Evolutionary conservation across 2,888 invertebrate genomes (phyloP), one percentile per base, ranked within the genome.

Genomic region (Taphrorychus bicolor): DNA sequence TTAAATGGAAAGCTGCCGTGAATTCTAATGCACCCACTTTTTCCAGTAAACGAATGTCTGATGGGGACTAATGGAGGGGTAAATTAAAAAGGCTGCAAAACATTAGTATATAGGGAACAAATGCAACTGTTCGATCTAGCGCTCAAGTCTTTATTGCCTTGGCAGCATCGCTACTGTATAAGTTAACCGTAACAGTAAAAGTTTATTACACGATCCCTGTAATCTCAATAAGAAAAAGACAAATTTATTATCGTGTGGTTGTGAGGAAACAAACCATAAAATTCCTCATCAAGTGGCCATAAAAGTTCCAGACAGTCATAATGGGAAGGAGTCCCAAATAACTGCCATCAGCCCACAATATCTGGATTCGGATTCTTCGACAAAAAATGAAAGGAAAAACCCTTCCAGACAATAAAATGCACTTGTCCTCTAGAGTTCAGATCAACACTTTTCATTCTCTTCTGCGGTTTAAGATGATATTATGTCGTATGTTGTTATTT

Each of bases 321-420:
- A 62, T 54, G 53, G 62, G 56, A 62, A 62, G 52, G 52, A 32
- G 7, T 32, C 45, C 14, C 32, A 49, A 64, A 57, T 58, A 42
- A 42, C 52, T 54, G 48, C 9, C 21, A 23, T 41, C 41, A 9
- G 41, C 32, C 49, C 52, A 51, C 17, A 40, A 41, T 51, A 51
- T 58, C 21, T 7, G 16, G 24, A 58, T 45, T 42, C 16, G 58
- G 64, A 57, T 52, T 64, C 23, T 21, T 24, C 17, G 22, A 22
- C 57, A 52, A 64, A 64, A 64, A 62, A 56, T 42, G 16, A 24
- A 7, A 18, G 24, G 53, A 54, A 61, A 61, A 63, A 63, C 40
- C 24, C 49, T 58, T 64, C 57, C 64, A 64, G 58, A 49, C 64
- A 22, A 58, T 64, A 64, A 63, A 64, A 64, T 64, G 64, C 64